phyloP scores from a whole-genome alignment of 2,113 vertebrate genomes.

The Eublepharis macularius region DNA sequence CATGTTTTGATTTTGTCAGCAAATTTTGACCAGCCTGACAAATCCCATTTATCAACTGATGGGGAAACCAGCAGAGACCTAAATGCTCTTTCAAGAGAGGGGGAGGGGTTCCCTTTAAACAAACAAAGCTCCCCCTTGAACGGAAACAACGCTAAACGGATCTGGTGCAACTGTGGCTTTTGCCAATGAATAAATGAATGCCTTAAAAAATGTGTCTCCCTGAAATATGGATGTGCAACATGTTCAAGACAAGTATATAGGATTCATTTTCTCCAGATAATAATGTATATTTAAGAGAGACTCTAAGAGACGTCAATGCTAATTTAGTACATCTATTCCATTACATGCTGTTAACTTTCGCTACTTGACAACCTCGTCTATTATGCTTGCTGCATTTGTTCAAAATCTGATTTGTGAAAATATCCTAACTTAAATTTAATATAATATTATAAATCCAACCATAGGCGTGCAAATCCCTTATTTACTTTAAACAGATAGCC shows the following conservation, averaged over 20 bases:
- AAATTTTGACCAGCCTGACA: slow-evolving; percentile 39
- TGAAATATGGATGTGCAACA: slow-evolving; percentile 62
- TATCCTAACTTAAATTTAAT: slow-evolving; percentile 37
- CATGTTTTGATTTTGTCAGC: slow-evolving; percentile 42
- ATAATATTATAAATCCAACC: slow-evolving; percentile 16
- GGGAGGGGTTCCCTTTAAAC: neutral
- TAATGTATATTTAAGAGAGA: slow-evolving; percentile 72
- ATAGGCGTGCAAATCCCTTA: neutral
- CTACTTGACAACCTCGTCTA: slow-evolving; percentile 67
- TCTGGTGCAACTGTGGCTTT: slow-evolving; percentile 35
- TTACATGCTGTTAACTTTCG: slow-evolving; percentile 69
- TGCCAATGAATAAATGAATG: slow-evolving; percentile 45
- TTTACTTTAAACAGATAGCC: slow-evolving; percentile 2
- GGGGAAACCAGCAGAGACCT: slow-evolving; percentile 13
- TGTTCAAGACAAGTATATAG: slow-evolving; percentile 26
- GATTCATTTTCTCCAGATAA: slow-evolving; percentile 66
- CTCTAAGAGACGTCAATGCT: slow-evolving; percentile 70
- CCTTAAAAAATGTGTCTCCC: slow-evolving; percentile 42
- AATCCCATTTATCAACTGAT: slow-evolving; percentile 22
- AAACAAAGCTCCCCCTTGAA: slow-evolving; percentile 33
- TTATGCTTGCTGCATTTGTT: slow-evolving; percentile 59
- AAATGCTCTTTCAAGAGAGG: neutral
- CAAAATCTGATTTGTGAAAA: slow-evolving; percentile 58
- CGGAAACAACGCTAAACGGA: slow-evolving; percentile 52
- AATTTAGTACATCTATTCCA: slow-evolving; percentile 69